Conservation (phyloP, 2,797 vertebrate genomes). For the Rhyacichthys aspro region DNA sequence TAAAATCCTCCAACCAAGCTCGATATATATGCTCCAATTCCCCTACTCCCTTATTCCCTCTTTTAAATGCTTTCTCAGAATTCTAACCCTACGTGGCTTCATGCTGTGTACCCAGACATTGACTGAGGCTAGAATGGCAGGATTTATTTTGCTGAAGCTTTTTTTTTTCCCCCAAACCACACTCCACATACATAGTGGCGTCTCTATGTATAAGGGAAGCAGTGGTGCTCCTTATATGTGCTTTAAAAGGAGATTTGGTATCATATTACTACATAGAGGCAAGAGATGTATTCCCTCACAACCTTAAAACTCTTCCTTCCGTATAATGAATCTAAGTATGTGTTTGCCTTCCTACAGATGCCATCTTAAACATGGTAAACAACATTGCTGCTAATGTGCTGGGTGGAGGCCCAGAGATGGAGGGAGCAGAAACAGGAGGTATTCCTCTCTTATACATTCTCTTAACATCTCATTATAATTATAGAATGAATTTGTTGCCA, state of each 20-base stretch:
- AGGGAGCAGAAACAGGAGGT: conserved; percentile 86
- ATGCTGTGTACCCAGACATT: neutral
- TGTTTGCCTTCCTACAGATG: conserved; percentile 80
- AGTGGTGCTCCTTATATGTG: no score
- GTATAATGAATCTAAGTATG: conserved; percentile 38
- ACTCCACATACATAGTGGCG: conserved; percentile 34
- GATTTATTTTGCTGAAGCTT: conserved; percentile 3
- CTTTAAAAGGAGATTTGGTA: no score
- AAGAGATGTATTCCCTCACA: neutral
- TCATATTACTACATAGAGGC: no score
- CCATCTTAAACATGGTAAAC: conserved; percentile 97
- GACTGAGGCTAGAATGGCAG: neutral
- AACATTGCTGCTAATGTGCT: conserved; percentile 99
- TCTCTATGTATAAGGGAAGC: conserved; percentile 14
- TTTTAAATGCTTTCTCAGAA: conserved; percentile 12
- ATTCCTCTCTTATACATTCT: conserved; percentile 18
- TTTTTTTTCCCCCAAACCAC: conserved; percentile 2
- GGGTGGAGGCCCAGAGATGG: conserved; percentile 87
- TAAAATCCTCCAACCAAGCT: neutral
- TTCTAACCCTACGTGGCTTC: conserved; percentile 24
- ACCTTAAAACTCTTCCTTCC: neutral
- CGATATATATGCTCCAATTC: no score
- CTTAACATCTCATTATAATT: no score
- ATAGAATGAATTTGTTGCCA: neutral
- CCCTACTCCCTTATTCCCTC: neutral